Evolutionary conservation across 2,888 invertebrate genomes (phyloP).

Genomic region (Tenthredo distinguenda): DNA sequence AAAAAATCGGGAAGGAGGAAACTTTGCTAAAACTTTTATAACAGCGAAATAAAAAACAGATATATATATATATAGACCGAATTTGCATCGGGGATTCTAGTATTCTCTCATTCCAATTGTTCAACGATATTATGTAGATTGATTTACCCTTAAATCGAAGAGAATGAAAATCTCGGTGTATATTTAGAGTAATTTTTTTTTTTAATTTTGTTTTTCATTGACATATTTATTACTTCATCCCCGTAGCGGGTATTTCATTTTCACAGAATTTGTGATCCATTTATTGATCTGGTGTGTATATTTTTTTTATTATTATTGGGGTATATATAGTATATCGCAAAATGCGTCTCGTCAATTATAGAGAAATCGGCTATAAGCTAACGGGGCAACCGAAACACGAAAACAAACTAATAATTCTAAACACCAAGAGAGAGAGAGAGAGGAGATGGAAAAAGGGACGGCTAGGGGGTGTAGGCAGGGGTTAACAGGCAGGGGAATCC

Average conservation of each 20-base stretch:
- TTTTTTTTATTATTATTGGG: neutral
- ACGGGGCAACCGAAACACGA: conserved; percentile 40
- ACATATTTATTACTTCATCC: neutral
- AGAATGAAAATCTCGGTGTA: neutral
- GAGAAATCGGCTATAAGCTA: neutral
- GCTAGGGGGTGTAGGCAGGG: neutral
- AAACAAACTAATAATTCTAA: conserved; percentile 51
- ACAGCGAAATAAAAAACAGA: conserved; percentile 69
- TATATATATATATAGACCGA: conserved; percentile 45
- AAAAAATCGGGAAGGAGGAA: conserved; percentile 19
- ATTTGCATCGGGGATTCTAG: conserved; percentile 66
- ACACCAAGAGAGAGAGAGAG: conserved; percentile 6
- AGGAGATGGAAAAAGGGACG: neutral
- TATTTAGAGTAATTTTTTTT: neutral
- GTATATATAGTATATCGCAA: neutral
- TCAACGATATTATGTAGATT: conserved; percentile 65
- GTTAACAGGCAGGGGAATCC: conserved; percentile 29
- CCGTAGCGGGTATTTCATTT: too few relatives aligned
- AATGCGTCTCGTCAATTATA: neutral
- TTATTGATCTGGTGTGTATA: too few relatives aligned
- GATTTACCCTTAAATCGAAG: conserved; percentile 67
- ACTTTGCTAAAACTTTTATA: conserved; percentile 58
- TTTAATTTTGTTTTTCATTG: neutral
- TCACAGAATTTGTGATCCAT: too few relatives aligned
- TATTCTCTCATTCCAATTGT: conserved; percentile 45